Percentiles rank a stretch among this genome's conserved stretches.
Conservation (phyloP, 2,113 vertebrate genomes). For the Excalfactoria chinensis region DNA sequence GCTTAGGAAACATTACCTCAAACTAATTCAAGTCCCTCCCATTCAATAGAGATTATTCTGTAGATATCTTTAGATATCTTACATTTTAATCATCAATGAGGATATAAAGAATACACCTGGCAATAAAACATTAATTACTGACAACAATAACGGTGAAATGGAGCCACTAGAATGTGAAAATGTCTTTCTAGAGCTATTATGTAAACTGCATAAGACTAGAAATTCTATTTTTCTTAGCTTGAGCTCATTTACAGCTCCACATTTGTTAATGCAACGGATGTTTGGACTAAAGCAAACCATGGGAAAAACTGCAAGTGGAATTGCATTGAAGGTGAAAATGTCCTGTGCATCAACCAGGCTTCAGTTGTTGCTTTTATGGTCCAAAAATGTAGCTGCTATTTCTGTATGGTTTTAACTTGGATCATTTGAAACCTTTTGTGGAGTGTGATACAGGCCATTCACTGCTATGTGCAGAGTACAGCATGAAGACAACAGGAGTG, state of each 20-base stretch:
- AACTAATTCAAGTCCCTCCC: neutral
- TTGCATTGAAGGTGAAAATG: neutral
- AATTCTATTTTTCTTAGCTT: neutral
- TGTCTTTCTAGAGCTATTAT: neutral
- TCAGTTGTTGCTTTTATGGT: neutral
- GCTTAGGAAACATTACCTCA: neutral
- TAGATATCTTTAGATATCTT: neutral
- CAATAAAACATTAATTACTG: neutral
- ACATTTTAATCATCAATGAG: neutral
- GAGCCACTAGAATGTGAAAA: neutral
- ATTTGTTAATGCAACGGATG: neutral
- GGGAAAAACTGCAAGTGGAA: neutral
- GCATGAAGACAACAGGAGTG: rapidly evolving
- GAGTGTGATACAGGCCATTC: neutral
- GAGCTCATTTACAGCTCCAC: neutral
- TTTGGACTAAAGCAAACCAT: neutral
- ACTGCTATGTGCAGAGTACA: neutral
- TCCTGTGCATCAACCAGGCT: rapidly evolving
- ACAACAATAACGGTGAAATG: neutral
- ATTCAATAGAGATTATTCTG: neutral
- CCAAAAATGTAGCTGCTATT: neutral
- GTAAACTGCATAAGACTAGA: neutral
- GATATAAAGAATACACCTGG: neutral
- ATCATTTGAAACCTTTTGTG: neutral
- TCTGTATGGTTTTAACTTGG: neutral